Percentiles rank a stretch among this genome's conserved stretches.
Evolutionary conservation across 1,140 invertebrate genomes (phyloP).

Genomic region (Megalonaias nervosa): DNA sequence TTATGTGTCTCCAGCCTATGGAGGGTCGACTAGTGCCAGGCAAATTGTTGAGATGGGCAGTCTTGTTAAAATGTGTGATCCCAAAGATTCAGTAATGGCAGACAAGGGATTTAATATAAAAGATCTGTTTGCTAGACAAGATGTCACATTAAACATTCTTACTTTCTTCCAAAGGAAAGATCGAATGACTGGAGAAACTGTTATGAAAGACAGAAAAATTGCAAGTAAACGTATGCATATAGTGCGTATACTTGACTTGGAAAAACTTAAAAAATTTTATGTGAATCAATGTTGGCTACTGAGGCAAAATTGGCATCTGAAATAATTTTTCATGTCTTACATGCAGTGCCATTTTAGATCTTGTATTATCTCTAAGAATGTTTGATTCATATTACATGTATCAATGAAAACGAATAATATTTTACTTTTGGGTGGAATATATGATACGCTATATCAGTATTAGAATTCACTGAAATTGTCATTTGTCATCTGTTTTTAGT

Average conservation of each 20-base stretch:
- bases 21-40: conserved; percentile 34
- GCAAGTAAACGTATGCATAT: conserved; percentile 37
- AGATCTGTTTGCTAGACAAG: conserved; percentile 33
- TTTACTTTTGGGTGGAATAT: too few relatives aligned
- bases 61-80: conserved; percentile 14
- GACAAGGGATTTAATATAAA: conserved; percentile 45
- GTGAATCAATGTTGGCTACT: too few relatives aligned
- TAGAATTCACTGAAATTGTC: too few relatives aligned
- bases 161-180: conserved; percentile 38
- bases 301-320: conserved; percentile 29
- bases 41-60: conserved; percentile 33
- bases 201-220: conserved; percentile 33
- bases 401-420: too few relatives aligned
- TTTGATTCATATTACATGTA: too few relatives aligned
- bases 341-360: conserved; percentile 39
- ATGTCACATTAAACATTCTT: conserved; percentile 39
- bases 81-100: conserved; percentile 32
- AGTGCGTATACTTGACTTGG: conserved; percentile 38
- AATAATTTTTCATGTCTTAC: conserved; percentile 35
- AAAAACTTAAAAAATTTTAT: conserved; percentile 42
- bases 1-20: conserved; percentile 29
- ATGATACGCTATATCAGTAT: too few relatives aligned
- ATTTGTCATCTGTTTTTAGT: too few relatives aligned
- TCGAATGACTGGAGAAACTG: not conserved
- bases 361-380: too few relatives aligned